These are phyloP conservation scores for Cololabis saira DNA, from an alignment of 2,113 vertebrate genomes.

Conservation along the genomic window DNA sequence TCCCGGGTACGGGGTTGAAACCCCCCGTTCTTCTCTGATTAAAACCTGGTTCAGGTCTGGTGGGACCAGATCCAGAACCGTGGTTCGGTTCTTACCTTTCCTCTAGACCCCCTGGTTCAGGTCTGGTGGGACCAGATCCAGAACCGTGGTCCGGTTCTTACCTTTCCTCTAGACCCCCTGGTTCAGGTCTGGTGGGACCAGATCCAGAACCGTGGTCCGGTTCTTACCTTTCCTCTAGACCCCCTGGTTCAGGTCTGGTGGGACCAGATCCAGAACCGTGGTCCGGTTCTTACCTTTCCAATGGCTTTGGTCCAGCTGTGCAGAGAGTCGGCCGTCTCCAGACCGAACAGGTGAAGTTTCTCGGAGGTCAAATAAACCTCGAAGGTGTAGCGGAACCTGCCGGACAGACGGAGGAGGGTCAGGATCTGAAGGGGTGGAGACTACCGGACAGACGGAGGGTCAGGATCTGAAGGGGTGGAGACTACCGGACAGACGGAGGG, in stretches of 20 bases:
- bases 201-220: neutral
- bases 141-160: constrained; percentile 40
- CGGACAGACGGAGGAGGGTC: neutral
- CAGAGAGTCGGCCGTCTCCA: constrained; percentile 85
- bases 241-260: neutral
- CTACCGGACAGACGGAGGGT: no score
- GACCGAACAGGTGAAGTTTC: constrained; percentile 90
- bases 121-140: neutral
- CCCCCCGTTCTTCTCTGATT: no score
- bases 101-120: no score
- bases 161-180: no score
- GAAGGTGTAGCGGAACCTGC: constrained; percentile 91
- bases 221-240: constrained; percentile 90
- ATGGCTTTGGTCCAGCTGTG: constrained; percentile 92
- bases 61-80: no score
- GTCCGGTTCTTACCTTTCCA: constrained; percentile 84
- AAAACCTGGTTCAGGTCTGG: no score
- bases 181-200: neutral
- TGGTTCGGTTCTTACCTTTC: no score
- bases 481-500: no score
- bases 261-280: neutral
- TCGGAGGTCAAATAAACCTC: constrained; percentile 90
- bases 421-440: no score
- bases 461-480: no score
- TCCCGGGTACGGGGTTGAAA: no score